Evolutionary conservation across 2,888 invertebrate species (phyloP).

Genomic region (Xanthorhoe designata): DNA sequence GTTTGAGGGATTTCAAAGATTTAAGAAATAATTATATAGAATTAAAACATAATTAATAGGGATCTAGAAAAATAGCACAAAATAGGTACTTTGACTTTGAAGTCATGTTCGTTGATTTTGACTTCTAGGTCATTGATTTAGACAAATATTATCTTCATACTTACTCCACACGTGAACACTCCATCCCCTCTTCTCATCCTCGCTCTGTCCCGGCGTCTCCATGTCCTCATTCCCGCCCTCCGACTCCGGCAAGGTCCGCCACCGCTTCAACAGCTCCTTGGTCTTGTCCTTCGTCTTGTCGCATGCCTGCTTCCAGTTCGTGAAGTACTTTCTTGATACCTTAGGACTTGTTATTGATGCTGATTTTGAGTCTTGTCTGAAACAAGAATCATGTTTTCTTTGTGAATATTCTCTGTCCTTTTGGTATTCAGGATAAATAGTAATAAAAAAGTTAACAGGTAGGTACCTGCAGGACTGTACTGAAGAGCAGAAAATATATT

Average conservation of each 20-base stretch:
- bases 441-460: too few species aligned
- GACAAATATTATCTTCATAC: slow-evolving; percentile 47
- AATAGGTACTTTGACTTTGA: too few species aligned
- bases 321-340: slow-evolving; percentile 89
- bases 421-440: too few species aligned
- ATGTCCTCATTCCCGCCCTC: slow-evolving; percentile 70
- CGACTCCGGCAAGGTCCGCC: slow-evolving; percentile 88
- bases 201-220: slow-evolving; percentile 67
- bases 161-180: slow-evolving; percentile 92
- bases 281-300: slow-evolving; percentile 91
- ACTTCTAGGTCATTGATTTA: too few species aligned
- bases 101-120: too few species aligned
- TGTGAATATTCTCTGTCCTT: not conserved
- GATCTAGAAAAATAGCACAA: too few species aligned
- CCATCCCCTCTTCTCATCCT: slow-evolving; percentile 87
- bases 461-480: too few species aligned
- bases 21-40: not conserved
- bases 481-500: too few species aligned
- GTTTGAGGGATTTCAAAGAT: too few species aligned
- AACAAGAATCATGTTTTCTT: slow-evolving; percentile 29
- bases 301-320: slow-evolving; percentile 91
- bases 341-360: slow-evolving; percentile 78
- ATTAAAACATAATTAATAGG: too few species aligned
- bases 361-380: slow-evolving; percentile 78
- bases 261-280: slow-evolving; percentile 89